phyloP scores from a whole-genome alignment of 2,888 invertebrate genomes.

The Phalangium opilio region DNA sequence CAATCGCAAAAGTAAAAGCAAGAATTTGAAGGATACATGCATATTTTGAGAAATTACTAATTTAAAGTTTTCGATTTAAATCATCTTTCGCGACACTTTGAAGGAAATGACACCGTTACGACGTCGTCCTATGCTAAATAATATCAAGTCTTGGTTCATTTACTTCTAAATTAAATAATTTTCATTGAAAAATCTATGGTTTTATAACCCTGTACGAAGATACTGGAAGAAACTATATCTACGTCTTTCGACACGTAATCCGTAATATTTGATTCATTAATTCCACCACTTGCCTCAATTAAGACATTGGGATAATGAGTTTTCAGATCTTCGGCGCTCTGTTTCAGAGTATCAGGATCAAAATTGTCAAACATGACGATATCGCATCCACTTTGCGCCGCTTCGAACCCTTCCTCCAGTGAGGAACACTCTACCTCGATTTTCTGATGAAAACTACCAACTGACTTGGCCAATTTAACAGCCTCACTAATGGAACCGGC shows the following conservation, averaged over 20 bases:
- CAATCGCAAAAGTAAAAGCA: no score
- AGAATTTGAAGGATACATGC: no score
- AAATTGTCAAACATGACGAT: slow-evolving; percentile 36
- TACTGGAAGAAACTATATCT: slow-evolving; percentile 33
- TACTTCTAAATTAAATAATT: no score
- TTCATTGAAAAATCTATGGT: slow-evolving; percentile 33
- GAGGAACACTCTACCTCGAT: slow-evolving; percentile 35
- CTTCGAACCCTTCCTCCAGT: slow-evolving; percentile 30
- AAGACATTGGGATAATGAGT: slow-evolving; percentile 25
- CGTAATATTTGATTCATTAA: slow-evolving; percentile 26
- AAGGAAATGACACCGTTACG: no score
- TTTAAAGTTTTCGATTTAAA: no score
- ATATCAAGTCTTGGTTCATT: no score
- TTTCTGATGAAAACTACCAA: slow-evolving; percentile 29
- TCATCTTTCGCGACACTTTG: no score
- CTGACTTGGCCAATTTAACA: slow-evolving; percentile 27
- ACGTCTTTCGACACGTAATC: slow-evolving; percentile 27
- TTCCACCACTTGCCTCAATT: slow-evolving; percentile 34
- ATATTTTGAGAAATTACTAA: no score
- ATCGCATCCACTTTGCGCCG: slow-evolving; percentile 31
- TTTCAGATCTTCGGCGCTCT: slow-evolving; percentile 27
- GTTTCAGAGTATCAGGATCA: slow-evolving; percentile 26
- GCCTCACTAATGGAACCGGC: slow-evolving; percentile 31
- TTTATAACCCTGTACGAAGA: slow-evolving; percentile 32
- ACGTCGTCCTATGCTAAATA: no score